Evolutionary conservation across 2,888 invertebrate genomes (phyloP), one percentile per base, ranked within the genome.

Genomic region (Tethea ocularis): DNA sequence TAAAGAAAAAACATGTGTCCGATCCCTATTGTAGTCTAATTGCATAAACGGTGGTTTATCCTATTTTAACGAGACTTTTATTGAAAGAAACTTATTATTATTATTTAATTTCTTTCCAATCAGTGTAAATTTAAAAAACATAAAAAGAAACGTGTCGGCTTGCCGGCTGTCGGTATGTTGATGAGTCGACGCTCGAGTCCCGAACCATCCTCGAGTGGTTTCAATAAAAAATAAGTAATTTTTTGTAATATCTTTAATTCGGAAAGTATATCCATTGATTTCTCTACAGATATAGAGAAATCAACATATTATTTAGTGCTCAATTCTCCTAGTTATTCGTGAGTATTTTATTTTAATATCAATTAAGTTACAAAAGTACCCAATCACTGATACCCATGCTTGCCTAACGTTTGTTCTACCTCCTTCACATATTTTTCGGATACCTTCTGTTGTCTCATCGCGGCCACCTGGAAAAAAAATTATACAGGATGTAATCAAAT

Each of bases 361-460:
- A 46, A 46, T 20, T 46, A 20, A 10, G 46, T 20, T 10, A n/a
- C 46, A n/a, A 5, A 20, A 10, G 10, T 7, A 20, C 13, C 4
- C 2, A 4, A 20, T 46, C 20, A 54, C 33, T 54, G 69, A 64
- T 90, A 92, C 22, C 89, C 90, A 20, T 90, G 85, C 58, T 92
- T 93, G 11, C 82, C 82, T 20, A 93, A 84, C 0, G 90, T 89
- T 64, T 93, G 93, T 62, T 93, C 92, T 2, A 93, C 93, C 66
- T 93, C 94, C 60, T 93, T 94, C 1, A 95, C 93, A 60, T 95
- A 95, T 57, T 93, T 89, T 74, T 94, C 94, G 0, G 94, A 79
- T 0, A 95, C 89, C 56, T 93, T 93, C 67, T 94, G 94, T 0
- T 85, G 78, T 73, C 93, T 91, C 93, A 96, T 94, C 54, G 93